Conservation (phyloP, 2,113 vertebrate genomes). For the Rhea pennata region DNA sequence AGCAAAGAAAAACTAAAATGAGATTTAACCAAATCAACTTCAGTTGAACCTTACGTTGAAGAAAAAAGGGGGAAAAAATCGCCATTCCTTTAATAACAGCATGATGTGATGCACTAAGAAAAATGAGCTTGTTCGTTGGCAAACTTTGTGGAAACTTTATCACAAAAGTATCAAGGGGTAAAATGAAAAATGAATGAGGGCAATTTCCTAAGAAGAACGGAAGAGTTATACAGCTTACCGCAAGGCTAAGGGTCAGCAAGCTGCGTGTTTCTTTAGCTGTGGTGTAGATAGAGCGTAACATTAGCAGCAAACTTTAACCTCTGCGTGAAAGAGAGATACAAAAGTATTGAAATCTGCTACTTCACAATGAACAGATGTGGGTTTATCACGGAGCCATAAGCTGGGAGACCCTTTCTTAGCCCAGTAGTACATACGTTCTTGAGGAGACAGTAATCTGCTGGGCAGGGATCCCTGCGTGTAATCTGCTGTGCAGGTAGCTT, state of each 20-base stretch:
- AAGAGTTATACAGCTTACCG: background rate
- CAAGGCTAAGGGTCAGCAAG: background rate
- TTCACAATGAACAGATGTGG: background rate
- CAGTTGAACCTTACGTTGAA: background rate
- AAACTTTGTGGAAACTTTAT: slow-evolving; percentile 73
- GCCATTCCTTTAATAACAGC: background rate
- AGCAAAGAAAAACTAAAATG: background rate
- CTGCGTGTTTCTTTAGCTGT: background rate
- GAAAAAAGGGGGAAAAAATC: background rate
- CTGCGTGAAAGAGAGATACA: background rate
- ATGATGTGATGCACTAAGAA: background rate
- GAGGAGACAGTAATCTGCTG: background rate
- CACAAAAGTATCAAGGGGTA: slow-evolving; percentile 49
- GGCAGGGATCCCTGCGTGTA: background rate
- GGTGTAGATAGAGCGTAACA: fast-evolving
- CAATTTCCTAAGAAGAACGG: slow-evolving; percentile 18
- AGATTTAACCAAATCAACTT: background rate
- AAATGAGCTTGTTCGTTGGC: slow-evolving; percentile 58
- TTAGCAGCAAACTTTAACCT: background rate
- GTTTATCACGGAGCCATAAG: background rate
- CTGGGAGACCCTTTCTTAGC: background rate
- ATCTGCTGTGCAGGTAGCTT: background rate
- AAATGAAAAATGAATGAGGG: slow-evolving; percentile 77
- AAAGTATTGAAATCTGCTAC: background rate
- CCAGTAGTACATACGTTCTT: fast-evolving